Base-by-base conservation (phyloP, 64 coral and sea anemone genomes). In the Montipora capricornis region DNA sequence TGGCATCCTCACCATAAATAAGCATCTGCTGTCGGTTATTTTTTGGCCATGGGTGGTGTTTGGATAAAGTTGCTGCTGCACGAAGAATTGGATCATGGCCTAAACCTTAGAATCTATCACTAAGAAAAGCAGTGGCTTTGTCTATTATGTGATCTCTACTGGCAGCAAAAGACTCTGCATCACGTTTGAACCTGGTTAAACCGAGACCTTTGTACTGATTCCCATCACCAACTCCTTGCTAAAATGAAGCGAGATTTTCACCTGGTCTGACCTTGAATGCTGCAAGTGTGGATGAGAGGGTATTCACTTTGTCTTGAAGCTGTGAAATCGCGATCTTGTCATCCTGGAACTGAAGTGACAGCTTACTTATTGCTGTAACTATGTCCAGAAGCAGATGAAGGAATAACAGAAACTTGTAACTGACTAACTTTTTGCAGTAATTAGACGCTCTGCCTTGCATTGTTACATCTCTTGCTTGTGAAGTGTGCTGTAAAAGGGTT, bases 91-190 rank as follows among this genome's bases (percentile, higher is more conserved):
- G 77, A 80, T 80, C 77, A 80, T 80, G 15, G 44, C 77, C 77
- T 80, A 80, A 80, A 80, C 77, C 77, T 80, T 80, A 20, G 77
- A 80, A 80, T 80, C 49, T 80, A 53, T 80, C 77, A 80, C 49
- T 80, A 17, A 45, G 77, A 80, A 80, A 80, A 80, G 77, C 14
- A 80, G 77, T 44, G 77, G 29, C 77, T 20, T 80, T 80, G 77
- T 80, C 77, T 80, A 5, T 80, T 13, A 80, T 80, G 77, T 80
- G 4, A 80, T 80, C 77, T 80, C 77, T 80, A 80, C 77, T 5
- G 77, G 77, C 15, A 80, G 77, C 77, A 80, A 80, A 80, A 80
- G 37, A 37, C 37, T 37, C 37, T 37, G 37, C 37, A 37, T 37
- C 37, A 37, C 37, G 37, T 37, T 37, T 0, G 37, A 37, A 37